These are phyloP conservation scores for Myrmecobius fasciatus DNA, from an alignment of 2,113 vertebrate genomes.

Conservation along the genomic window DNA sequence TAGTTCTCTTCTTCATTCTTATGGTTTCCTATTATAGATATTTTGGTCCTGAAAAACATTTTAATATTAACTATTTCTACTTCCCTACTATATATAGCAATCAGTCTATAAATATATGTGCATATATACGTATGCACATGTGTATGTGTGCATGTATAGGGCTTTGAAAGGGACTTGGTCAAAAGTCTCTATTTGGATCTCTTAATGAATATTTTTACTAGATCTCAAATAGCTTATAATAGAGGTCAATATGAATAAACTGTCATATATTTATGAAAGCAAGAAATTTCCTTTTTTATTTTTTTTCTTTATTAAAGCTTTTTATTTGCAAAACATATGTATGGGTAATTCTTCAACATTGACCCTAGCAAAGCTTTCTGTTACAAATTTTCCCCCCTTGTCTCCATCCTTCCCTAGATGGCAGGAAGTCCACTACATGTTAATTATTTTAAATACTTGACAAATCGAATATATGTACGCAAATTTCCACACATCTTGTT, in stretches of 20 bases:
- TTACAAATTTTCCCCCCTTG: too few relatives aligned
- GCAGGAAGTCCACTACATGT: too few relatives aligned
- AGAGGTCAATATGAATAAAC: neutral
- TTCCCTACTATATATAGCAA: neutral
- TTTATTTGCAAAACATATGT: too few relatives aligned
- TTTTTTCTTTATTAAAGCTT: too few relatives aligned
- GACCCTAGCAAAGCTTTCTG: too few relatives aligned
- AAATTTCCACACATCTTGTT: too few relatives aligned
- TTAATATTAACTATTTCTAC: conserved; percentile 20
- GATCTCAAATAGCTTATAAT: conserved; percentile 31
- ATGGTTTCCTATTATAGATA: conserved; percentile 52
- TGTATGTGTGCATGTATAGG: neutral
- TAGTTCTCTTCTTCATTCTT: conserved; percentile 62
- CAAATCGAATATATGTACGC: too few relatives aligned
- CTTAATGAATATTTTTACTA: conserved; percentile 40
- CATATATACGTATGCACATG: conserved; percentile 47
- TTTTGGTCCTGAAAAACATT: conserved; percentile 53
- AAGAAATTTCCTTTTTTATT: too few relatives aligned
- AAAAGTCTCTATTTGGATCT: conserved; percentile 3
- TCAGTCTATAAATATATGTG: neutral
- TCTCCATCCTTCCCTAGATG: too few relatives aligned
- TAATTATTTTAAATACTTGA: too few relatives aligned
- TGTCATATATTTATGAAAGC: too few relatives aligned
- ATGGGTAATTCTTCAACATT: too few relatives aligned
- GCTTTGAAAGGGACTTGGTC: conserved; percentile 44